phyloP scores from a whole-genome alignment of 2,888 invertebrate species.

The Eudasyphora cyanicolor region DNA sequence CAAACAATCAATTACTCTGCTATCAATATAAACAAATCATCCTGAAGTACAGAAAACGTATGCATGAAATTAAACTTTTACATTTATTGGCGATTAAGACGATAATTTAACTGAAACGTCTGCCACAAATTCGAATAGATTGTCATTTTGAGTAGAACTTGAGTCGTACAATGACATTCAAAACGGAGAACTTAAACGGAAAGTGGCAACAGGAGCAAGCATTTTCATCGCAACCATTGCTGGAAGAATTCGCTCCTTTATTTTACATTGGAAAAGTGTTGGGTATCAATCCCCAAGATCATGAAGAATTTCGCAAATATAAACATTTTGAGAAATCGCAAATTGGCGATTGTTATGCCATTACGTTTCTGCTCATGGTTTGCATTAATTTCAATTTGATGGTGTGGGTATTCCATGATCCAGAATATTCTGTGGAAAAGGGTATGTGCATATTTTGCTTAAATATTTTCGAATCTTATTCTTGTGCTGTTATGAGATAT shows the following conservation, averaged over 20 bases:
- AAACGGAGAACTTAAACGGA: background rate
- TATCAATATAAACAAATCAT: background rate
- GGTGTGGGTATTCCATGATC: conserved; percentile 71
- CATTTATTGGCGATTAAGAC: background rate
- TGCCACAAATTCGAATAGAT: background rate
- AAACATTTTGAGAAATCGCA: conserved; percentile 73
- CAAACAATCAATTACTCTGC: background rate
- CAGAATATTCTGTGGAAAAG: conserved; percentile 70
- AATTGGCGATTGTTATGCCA: conserved; percentile 72
- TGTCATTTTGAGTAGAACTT: background rate
- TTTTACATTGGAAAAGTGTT: conserved; percentile 77
- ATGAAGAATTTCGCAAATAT: conserved; percentile 70
- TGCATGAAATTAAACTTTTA: background rate
- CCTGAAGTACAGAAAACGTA: background rate
- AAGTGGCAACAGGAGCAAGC: no score
- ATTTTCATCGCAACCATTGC: conserved; percentile 67
- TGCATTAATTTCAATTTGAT: conserved; percentile 74
- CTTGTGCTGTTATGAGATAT: no score
- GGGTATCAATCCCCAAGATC: conserved; percentile 76
- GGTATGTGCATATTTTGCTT: conserved; percentile 73
- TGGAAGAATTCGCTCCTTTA: conserved; percentile 73
- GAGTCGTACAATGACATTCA: background rate
- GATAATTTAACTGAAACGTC: background rate
- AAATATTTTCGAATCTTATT: no score
- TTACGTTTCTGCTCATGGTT: conserved; percentile 68